Evolutionary conservation across 2,113 vertebrate genomes (phyloP).

Genomic region (Crotalus horridus): DNA sequence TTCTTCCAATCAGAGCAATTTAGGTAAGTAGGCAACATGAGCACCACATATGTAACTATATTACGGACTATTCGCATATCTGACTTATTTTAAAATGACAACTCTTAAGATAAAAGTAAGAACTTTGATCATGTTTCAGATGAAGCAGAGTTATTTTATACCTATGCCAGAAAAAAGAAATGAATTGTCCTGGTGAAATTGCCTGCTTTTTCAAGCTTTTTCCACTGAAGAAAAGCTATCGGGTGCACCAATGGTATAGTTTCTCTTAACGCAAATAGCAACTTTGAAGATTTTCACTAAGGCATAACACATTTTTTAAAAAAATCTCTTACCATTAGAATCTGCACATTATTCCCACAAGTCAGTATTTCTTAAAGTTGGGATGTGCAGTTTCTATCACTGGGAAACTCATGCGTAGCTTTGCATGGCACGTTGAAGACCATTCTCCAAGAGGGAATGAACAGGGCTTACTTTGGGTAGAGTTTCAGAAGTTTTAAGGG

Average conservation of each 20-base stretch:
- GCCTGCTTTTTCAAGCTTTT: background rate
- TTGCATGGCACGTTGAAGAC: background rate
- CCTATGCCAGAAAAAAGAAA: background rate
- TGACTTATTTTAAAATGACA: background rate
- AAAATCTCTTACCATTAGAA: background rate
- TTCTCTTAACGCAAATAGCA: background rate
- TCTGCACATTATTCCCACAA: background rate
- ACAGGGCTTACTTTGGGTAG: background rate
- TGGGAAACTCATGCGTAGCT: background rate
- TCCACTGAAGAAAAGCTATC: background rate
- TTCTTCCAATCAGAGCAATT: background rate
- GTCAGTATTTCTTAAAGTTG: background rate
- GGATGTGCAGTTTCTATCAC: background rate
- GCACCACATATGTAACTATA: background rate
- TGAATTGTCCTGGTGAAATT: background rate
- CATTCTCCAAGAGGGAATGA: background rate
- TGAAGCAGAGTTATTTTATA: background rate
- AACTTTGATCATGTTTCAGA: background rate
- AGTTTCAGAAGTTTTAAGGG: background rate
- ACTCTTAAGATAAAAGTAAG: background rate
- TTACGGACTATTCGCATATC: background rate
- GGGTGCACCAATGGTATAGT: background rate
- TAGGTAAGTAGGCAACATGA: background rate
- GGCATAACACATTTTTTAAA: background rate
- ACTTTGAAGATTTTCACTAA: background rate